Evolutionary conservation across 2,113 vertebrate genomes (phyloP).

Genomic region (Psephotus haematonotus): DNA sequence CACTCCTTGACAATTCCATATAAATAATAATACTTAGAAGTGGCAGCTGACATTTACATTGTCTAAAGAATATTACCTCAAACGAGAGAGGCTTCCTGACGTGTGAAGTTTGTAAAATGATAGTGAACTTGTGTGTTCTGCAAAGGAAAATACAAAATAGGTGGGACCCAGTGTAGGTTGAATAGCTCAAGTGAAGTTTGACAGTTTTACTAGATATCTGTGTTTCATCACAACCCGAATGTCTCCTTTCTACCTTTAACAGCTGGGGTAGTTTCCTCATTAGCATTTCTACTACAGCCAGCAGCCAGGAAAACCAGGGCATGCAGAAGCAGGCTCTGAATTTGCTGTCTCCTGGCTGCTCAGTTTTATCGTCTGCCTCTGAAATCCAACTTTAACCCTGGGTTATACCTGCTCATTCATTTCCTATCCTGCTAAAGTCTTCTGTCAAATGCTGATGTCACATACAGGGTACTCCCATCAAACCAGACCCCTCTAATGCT

Average conservation of each 20-base stretch:
- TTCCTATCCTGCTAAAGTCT: neutral
- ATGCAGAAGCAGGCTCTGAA: neutral
- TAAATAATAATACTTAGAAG: neutral
- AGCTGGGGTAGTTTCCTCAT: neutral
- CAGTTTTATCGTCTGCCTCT: neutral
- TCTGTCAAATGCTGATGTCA: neutral
- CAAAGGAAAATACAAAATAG: neutral
- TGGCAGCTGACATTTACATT: conserved; percentile 10
- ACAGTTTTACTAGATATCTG: neutral
- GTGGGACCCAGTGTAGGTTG: neutral
- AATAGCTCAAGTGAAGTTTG: neutral
- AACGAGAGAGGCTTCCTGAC: neutral
- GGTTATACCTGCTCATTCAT: neutral
- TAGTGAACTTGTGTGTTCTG: neutral
- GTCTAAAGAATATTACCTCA: neutral
- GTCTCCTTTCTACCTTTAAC: neutral
- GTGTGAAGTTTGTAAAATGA: neutral
- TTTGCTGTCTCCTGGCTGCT: neutral
- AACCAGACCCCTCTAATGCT: neutral
- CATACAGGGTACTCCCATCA: neutral
- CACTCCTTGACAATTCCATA: neutral
- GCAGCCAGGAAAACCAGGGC: neutral
- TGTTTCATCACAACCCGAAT: neutral
- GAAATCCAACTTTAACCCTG: neutral
- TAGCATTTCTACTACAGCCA: neutral